Conservation (phyloP, 2,797 vertebrate genomes). For the Garrulus glandarius region DNA sequence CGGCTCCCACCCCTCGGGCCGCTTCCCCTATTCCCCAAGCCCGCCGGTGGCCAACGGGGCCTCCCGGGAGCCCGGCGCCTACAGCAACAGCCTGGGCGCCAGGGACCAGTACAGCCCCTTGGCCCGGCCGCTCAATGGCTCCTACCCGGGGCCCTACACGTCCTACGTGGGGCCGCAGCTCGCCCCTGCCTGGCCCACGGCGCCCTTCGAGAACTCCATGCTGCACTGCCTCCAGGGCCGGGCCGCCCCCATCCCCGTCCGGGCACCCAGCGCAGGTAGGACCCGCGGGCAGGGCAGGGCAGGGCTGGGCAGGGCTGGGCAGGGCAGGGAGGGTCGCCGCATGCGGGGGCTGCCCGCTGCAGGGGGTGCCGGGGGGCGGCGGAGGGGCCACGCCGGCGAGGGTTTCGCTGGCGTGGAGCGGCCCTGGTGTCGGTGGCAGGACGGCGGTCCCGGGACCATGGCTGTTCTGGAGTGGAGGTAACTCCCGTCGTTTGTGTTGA, state of each 20-base stretch:
- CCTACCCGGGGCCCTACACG: conserved; percentile 88
- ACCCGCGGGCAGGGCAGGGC: background rate
- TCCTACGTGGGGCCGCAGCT: conserved; percentile 89
- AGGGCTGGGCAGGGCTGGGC: background rate
- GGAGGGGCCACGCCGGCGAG: background rate
- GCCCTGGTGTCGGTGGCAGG: background rate
- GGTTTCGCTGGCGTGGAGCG: background rate
- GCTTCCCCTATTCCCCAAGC: conserved; percentile 92
- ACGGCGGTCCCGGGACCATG: fast-evolving
- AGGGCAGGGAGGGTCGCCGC: background rate
- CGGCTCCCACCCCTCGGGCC: conserved; percentile 82
- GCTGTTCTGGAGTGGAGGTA: background rate
- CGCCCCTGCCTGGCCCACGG: conserved; percentile 87
- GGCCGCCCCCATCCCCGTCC: conserved; percentile 83
- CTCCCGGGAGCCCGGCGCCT: conserved; percentile 80
- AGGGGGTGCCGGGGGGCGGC: too few species aligned
- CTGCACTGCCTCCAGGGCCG: conserved; percentile 91
- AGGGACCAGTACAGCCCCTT: conserved; percentile 87
- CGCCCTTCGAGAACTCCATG: conserved; percentile 92
- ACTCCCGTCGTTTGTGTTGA: background rate
- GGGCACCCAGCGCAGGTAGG: conserved; percentile 90
- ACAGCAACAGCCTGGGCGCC: conserved; percentile 80
- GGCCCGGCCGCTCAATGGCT: conserved; percentile 85
- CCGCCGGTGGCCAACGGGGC: conserved; percentile 89
- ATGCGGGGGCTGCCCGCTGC: background rate